phyloP scores from a whole-genome alignment of 2,797 vertebrate genomes.

The Adelosebastes latens region DNA sequence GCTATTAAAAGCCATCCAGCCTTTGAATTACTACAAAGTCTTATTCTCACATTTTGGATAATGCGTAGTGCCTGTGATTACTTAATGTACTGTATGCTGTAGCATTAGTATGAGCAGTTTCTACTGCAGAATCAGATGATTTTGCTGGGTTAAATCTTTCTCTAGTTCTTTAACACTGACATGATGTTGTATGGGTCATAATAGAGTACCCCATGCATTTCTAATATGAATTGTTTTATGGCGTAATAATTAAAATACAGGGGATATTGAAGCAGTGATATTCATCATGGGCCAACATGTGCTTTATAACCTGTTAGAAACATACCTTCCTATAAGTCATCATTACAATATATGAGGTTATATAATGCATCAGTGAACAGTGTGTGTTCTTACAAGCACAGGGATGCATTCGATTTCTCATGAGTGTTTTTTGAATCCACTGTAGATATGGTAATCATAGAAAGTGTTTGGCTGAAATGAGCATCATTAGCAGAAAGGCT shows the following conservation, averaged over 20 bases:
- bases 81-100: constrained; percentile 2
- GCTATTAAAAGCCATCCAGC: constrained; percentile 12
- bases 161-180: constrained; percentile 10
- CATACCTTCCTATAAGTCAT: background rate
- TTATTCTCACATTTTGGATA: constrained; percentile 13
- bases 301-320: background rate
- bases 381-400: background rate
- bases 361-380: constrained; percentile 8
- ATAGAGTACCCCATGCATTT: background rate
- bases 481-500: constrained; percentile 11
- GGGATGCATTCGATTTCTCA: background rate
- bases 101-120: constrained; percentile 7
- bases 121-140: background rate
- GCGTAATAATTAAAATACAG: constrained; percentile 10
- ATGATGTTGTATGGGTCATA: background rate
- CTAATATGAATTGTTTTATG: background rate
- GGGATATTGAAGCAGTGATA: background rate
- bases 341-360: constrained; percentile 1
- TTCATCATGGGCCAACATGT: background rate
- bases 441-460: background rate
- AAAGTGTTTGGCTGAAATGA: constrained; percentile 25
- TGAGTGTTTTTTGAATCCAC: background rate
- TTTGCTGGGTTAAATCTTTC: background rate
- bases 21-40: constrained; percentile 28
- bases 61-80: constrained; percentile 1